A percentile compares a stretch with the other conserved stretches of the same genome.
Evolutionary conservation across 2,797 vertebrate species (phyloP).

Genomic region (Acanthiza pusilla): DNA sequence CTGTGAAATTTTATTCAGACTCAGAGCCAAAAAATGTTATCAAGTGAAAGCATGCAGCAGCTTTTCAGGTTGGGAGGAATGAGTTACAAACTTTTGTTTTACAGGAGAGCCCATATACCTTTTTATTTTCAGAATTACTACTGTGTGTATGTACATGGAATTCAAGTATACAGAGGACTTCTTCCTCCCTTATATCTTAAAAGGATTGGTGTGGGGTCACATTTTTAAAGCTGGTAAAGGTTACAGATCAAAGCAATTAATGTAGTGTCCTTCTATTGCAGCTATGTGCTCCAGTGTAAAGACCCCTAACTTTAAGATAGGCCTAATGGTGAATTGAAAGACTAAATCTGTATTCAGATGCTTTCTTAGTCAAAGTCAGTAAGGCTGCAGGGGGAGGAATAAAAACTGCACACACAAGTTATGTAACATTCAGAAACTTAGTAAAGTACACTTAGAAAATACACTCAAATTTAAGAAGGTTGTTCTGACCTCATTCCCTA

Average conservation of each 20-base stretch:
- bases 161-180: neutral
- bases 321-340: neutral
- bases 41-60: neutral
- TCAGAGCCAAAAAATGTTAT: neutral
- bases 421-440: neutral
- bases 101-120: neutral
- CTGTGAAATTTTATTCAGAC: slow-evolving; percentile 17
- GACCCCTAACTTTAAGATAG: neutral
- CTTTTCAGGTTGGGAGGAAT: neutral
- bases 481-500: neutral
- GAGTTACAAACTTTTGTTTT: neutral
- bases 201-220: neutral
- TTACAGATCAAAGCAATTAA: neutral
- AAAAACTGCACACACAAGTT: neutral
- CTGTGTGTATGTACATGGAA: neutral
- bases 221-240: neutral
- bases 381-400: neutral
- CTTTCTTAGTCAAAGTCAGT: neutral
- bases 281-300: accelerated
- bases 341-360: neutral
- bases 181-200: neutral
- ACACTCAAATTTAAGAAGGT: neutral
- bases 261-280: neutral
- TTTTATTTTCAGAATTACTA: neutral
- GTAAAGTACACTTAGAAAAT: neutral